A percentile compares a stretch with the other conserved stretches of the same genome.
Evolutionary conservation across 2,797 vertebrate genomes (phyloP).

Genomic region (Corythornis leucogaster): DNA sequence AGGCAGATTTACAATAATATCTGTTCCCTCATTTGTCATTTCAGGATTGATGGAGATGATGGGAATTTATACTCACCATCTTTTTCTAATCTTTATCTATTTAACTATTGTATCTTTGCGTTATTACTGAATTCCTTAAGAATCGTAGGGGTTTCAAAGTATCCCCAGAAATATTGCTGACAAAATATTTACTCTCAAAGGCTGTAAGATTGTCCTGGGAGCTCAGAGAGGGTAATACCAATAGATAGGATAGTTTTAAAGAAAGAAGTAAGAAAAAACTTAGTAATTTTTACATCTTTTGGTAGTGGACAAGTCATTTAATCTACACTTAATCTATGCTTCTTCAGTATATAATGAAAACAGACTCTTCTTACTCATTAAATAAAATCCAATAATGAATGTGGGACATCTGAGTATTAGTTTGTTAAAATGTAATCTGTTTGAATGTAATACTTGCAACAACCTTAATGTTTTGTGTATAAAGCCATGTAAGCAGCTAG

Average conservation of each 20-base stretch:
- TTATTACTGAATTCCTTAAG: not conserved
- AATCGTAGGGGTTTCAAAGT: not conserved
- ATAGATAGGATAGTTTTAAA: not conserved
- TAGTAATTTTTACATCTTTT: not conserved
- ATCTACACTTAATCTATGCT: not conserved
- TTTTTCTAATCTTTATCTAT: not conserved
- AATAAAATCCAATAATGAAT: not conserved
- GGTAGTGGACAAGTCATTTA: not conserved
- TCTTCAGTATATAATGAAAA: not conserved
- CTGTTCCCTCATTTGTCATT: not conserved
- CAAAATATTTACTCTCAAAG: not conserved
- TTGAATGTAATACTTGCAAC: not conserved
- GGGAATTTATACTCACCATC: not conserved
- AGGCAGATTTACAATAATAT: not conserved
- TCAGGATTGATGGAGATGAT: not conserved
- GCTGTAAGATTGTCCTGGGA: not conserved
- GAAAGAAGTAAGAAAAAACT: not conserved
- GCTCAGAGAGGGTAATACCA: not conserved
- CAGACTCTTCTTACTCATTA: not conserved
- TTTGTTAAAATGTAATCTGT: not conserved
- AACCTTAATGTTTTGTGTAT: not conserved
- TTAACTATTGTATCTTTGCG: not conserved
- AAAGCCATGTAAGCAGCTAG: not conserved
- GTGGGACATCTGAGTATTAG: not conserved
- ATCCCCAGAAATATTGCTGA: not conserved